Conservation (phyloP, 2,113 vertebrate genomes). For the Notothenia rossii region DNA sequence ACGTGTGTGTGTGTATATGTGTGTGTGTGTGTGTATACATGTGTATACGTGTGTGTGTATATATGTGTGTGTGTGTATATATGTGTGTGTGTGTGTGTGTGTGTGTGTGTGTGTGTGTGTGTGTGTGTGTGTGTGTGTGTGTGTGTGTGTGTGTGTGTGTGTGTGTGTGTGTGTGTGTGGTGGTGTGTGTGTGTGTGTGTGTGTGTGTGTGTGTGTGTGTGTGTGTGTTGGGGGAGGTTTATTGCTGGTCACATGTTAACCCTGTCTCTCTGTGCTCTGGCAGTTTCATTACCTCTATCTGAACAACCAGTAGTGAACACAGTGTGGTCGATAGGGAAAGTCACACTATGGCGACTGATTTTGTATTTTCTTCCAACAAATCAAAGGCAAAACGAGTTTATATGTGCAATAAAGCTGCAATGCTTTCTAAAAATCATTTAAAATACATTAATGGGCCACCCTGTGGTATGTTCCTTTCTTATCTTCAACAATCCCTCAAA, state of each 20-base stretch:
- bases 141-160: slow-evolving; percentile 21
- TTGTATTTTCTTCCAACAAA: no score
- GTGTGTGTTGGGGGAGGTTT: slow-evolving; percentile 25
- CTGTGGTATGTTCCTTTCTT: neutral
- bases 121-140: slow-evolving; percentile 20
- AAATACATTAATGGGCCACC: neutral
- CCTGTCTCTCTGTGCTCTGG: slow-evolving; percentile 47
- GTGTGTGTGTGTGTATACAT: slow-evolving; percentile 37
- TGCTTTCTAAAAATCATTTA: no score
- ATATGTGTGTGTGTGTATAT: slow-evolving; percentile 7
- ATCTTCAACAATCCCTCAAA: neutral
- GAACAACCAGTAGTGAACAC: neutral
- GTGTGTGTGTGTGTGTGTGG: slow-evolving; percentile 31
- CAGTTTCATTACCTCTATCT: slow-evolving; percentile 52
- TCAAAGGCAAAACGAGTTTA: no score
- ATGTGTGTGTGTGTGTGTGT: slow-evolving; percentile 23
- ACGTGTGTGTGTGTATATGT: slow-evolving; percentile 23
- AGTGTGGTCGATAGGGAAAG: neutral
- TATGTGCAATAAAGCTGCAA: no score
- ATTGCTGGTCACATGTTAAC: slow-evolving; percentile 72
- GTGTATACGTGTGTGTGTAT: slow-evolving; percentile 22
- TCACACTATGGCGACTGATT: no score
- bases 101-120: slow-evolving; percentile 29
- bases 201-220: neutral
- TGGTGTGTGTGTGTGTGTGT: no score